Evolutionary conservation across 2,113 vertebrate species (phyloP).

Genomic region (Ranitomeya imitator): DNA sequence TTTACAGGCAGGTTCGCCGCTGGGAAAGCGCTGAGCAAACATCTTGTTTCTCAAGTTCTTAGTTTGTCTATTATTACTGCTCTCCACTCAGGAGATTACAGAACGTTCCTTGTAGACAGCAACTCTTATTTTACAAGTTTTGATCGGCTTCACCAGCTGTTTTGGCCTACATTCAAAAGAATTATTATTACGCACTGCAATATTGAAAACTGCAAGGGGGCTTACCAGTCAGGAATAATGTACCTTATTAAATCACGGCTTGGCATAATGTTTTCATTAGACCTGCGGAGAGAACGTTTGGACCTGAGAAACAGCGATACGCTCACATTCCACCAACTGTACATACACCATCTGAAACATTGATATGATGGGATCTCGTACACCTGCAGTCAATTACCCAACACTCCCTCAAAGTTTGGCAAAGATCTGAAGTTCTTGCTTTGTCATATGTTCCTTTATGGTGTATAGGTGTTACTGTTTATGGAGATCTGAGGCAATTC

Average conservation of each 20-base stretch:
- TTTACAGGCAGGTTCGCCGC: constrained; percentile 59
- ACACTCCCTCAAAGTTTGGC: background rate
- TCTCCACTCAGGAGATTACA: constrained; percentile 38
- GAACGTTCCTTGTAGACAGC: constrained; percentile 1
- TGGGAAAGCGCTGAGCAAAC: constrained; percentile 54
- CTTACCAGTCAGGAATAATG: constrained; percentile 20
- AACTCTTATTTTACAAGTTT: constrained; percentile 48
- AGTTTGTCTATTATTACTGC: constrained; percentile 26
- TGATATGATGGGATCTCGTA: background rate
- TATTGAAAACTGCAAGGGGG: constrained; percentile 30
- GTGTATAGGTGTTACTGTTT: background rate
- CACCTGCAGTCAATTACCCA: constrained; percentile 34
- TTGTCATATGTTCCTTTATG: background rate
- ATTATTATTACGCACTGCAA: constrained; percentile 25
- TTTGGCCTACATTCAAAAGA: constrained; percentile 39
- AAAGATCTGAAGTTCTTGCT: background rate
- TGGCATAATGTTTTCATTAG: constrained; percentile 36
- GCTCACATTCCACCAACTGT: constrained; percentile 12
- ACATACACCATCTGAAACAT: background rate
- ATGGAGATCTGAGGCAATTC: no score
- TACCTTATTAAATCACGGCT: constrained; percentile 27
- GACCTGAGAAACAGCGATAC: constrained; percentile 13
- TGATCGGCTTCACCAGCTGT: constrained; percentile 48
- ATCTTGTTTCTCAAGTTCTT: constrained; percentile 45
- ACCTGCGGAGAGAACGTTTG: constrained; percentile 24